Evolutionary conservation across 2,888 invertebrate species (phyloP).

Genomic region (Meganola albula): DNA sequence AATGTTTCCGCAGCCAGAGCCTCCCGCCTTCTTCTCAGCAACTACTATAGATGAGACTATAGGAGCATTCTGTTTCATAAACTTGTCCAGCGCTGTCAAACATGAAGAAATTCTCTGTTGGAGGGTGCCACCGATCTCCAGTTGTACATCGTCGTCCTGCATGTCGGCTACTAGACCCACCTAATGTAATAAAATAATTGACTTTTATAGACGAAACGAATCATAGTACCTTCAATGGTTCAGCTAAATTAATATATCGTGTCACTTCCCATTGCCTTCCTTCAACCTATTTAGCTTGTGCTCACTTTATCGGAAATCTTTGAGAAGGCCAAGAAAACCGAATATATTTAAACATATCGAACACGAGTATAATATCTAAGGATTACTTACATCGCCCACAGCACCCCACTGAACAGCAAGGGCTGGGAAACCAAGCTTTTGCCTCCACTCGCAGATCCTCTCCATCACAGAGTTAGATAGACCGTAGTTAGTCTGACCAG

Average conservation of each 20-base stretch:
- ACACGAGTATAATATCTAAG: neutral
- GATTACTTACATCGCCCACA: slow-evolving; percentile 86
- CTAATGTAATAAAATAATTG: slow-evolving; percentile 36
- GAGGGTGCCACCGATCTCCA: slow-evolving; percentile 87
- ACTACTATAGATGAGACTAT: slow-evolving; percentile 91
- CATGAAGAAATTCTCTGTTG: slow-evolving; percentile 92
- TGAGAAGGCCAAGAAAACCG: no score
- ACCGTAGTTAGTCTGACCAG: slow-evolving; percentile 94
- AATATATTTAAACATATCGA: neutral
- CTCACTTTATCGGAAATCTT: no score
- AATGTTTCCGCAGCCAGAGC: slow-evolving; percentile 79
- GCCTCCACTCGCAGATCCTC: slow-evolving; percentile 87
- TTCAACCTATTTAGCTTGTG: no score
- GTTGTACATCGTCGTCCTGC: slow-evolving; percentile 82
- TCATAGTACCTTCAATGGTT: no score
- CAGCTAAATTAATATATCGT: no score
- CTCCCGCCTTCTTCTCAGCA: slow-evolving; percentile 85
- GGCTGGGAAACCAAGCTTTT: slow-evolving; percentile 83
- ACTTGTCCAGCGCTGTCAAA: slow-evolving; percentile 82
- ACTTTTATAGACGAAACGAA: no score
- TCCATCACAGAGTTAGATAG: slow-evolving; percentile 95
- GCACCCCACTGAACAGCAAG: slow-evolving; percentile 96
- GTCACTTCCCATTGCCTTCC: no score
- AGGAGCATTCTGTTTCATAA: slow-evolving; percentile 83
- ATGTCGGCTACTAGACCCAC: slow-evolving; percentile 88